Evolutionary conservation across 2,797 vertebrate genomes (phyloP).

Genomic region (Enteromius mattozi): DNA sequence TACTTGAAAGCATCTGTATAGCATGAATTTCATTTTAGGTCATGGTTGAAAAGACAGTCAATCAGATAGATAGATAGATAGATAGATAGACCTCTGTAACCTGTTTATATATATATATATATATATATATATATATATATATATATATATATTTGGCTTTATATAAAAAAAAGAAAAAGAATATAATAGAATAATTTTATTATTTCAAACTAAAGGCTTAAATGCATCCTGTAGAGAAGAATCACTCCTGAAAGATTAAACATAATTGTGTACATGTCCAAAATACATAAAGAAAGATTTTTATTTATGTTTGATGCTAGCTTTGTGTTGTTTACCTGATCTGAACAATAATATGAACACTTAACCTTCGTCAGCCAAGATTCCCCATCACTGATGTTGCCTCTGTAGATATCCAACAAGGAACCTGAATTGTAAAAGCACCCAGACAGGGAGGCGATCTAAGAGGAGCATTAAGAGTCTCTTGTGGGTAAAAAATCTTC

Average conservation of each 20-base stretch:
- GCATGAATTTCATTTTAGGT: not conserved
- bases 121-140: too few relatives aligned
- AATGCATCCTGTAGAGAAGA: not conserved
- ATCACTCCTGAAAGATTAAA: not conserved
- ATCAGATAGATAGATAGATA: not conserved
- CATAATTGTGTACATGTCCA: not conserved
- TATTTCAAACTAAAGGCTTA: not conserved
- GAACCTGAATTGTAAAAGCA: not conserved
- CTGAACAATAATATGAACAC: not conserved
- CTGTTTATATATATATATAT: too few relatives aligned
- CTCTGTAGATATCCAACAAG: constrained; percentile 9
- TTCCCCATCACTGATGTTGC: not conserved
- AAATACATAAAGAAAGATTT: not conserved
- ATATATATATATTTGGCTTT: not conserved
- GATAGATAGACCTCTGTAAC: too few relatives aligned
- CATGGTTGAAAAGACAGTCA: not conserved
- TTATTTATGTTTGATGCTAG: not conserved
- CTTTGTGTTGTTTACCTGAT: not conserved
- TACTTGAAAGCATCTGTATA: not conserved
- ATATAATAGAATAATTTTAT: not conserved
- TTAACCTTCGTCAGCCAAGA: constrained; percentile 3
- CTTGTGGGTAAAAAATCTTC: not conserved
- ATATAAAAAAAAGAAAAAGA: too few relatives aligned
- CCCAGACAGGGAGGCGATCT: not conserved
- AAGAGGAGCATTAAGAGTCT: constrained; percentile 14